A percentile compares a stretch with the other conserved stretches of the same genome.
phyloP scores from a whole-genome alignment of 2,113 vertebrate species.

The Ceratotherium simum region DNA sequence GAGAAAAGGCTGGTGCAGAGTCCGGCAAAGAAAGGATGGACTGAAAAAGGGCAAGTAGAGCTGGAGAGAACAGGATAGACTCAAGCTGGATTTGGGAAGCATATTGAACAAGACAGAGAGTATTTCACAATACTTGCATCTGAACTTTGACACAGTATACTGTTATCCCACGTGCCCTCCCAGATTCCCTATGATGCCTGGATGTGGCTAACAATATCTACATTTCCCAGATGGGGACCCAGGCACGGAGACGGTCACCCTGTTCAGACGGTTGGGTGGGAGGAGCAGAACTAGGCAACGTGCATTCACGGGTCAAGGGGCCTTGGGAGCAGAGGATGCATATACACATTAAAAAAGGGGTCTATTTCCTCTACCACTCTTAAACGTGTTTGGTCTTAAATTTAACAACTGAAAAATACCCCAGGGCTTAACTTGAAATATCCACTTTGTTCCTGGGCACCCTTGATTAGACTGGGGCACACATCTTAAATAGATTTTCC shows the following conservation, averaged over 20 bases:
- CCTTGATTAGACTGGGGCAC: neutral
- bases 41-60: neutral
- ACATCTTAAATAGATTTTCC: neutral
- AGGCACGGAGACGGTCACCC: neutral
- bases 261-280: neutral
- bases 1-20: neutral
- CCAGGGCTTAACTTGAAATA: neutral
- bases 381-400: neutral
- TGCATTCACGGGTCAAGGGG: neutral
- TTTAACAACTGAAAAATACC: neutral
- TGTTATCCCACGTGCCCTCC: neutral
- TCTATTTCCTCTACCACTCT: neutral
- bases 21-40: neutral
- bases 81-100: neutral
- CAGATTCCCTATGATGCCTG: neutral
- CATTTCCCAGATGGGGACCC: neutral
- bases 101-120: neutral
- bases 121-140: neutral
- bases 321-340: neutral
- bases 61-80: neutral
- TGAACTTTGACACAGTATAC: neutral
- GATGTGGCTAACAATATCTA: neutral
- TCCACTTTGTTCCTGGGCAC: neutral
- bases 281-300: neutral
- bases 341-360: neutral